Evolutionary conservation across 1,140 invertebrate species (phyloP).

Genomic region (Limonius californicus): DNA sequence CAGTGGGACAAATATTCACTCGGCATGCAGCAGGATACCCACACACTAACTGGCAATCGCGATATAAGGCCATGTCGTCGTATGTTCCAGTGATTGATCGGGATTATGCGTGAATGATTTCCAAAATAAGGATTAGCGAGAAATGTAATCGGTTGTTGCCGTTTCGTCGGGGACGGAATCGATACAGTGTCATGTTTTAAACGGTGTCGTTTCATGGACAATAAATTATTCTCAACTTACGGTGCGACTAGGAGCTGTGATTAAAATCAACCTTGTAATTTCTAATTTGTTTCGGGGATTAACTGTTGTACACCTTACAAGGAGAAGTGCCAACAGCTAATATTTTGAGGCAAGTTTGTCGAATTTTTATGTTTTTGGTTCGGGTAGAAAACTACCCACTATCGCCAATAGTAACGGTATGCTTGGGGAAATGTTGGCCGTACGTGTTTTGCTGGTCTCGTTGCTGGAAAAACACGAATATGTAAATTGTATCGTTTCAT

Average conservation of each 20-base stretch:
- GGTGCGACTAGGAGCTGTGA: no score
- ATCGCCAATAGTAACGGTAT: neutral
- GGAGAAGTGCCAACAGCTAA: neutral
- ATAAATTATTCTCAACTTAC: no score
- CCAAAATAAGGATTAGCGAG: neutral
- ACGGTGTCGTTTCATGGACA: no score
- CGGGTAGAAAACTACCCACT: neutral
- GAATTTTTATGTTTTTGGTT: neutral
- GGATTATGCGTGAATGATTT: slow-evolving; percentile 18
- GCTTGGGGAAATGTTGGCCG: neutral
- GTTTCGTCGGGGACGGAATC: neutral
- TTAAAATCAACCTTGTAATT: no score
- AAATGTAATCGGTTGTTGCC: neutral
- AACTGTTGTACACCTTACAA: neutral
- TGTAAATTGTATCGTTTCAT: neutral
- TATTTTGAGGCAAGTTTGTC: neutral
- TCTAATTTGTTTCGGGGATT: no score
- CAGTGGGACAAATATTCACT: slow-evolving; percentile 35
- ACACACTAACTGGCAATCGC: slow-evolving; percentile 18
- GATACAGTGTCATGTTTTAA: neutral
- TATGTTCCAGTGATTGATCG: slow-evolving; percentile 21
- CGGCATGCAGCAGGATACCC: slow-evolving; percentile 20
- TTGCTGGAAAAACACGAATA: neutral
- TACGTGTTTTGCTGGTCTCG: neutral
- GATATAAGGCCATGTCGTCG: slow-evolving; percentile 22